Base-by-base conservation (phyloP, 2,797 vertebrate genomes). In the Pyrocephalus nanus region DNA sequence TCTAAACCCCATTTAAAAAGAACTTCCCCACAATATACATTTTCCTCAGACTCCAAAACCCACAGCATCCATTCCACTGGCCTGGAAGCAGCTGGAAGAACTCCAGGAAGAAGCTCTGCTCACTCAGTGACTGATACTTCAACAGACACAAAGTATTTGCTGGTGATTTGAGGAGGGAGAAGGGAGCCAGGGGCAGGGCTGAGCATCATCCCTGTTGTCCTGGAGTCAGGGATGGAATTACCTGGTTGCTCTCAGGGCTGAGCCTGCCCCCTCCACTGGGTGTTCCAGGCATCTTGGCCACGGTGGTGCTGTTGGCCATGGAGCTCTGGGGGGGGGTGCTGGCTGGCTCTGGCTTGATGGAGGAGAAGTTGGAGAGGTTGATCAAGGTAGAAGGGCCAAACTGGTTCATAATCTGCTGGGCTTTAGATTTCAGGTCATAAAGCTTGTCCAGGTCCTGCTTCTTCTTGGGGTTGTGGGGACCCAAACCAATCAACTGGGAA, bases 201-300 rank as follows among this genome's bases (percentile, higher is more conserved):
- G 47, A 70, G 32, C 36, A 51, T 27, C 57, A 75, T 8, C 34
- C 16, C 17, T 2, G 5, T 2, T 26, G n/a, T 53, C 29, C 74
- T 48, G 15, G 40, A 43, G n/a, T 1, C 0, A 0, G 36, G 27
- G 32, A 29, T 61, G 29, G 55, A 45, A 27, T 78, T 96, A 99
- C 99, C 98, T 99, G 99, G 94, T 98, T 99, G 91, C 98, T 99
- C 84, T 99, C 99, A 38, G 99, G 99, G 96, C 99, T 99, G 90
- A 98, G 98, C 80, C 99, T 98, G 20, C 99, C 99, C 51, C 99
- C 98, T 77, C 98, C 98, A 3, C 99, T 98, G 21, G 99, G 98
- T 3, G 98, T 97, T 54, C 98, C 98, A 7, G 99, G 96, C 90
- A 98, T 98, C 97, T 99, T 99, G 9, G 98, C 97, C 91, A 98